These are phyloP conservation scores for Campopleginae sp. DNA, from an alignment of 2,888 invertebrate genomes.

Conservation along the genomic window DNA sequence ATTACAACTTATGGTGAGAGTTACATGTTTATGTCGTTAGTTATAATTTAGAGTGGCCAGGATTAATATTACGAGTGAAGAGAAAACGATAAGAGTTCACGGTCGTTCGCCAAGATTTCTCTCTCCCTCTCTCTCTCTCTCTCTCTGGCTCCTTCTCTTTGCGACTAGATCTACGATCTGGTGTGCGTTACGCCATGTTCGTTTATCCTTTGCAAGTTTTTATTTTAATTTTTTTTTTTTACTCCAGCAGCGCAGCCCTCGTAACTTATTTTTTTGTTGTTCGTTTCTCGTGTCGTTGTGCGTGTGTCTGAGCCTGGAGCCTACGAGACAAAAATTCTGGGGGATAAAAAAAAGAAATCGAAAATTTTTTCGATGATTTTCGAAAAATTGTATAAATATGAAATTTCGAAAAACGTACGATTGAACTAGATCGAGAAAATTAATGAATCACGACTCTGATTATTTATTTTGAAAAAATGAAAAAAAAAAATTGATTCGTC, in stretches of 20 bases:
- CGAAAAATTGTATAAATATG: neutral
- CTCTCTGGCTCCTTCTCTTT: neutral
- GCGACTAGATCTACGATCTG: conserved; percentile 28
- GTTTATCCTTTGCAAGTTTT: conserved; percentile 5
- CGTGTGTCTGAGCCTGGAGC: neutral
- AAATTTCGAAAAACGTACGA: neutral
- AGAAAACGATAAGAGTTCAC: conserved; percentile 52
- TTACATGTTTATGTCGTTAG: conserved; percentile 9
- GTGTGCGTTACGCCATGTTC: conserved; percentile 26
- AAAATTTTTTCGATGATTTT: neutral
- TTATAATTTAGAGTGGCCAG: neutral
- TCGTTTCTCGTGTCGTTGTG: neutral
- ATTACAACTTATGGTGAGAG: neutral
- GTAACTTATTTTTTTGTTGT: neutral
- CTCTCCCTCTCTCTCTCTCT: conserved; percentile 7
- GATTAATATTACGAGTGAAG: conserved; percentile 31
- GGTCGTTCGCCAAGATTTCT: conserved; percentile 61
- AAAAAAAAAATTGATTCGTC: neutral
- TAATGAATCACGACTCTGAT: neutral
- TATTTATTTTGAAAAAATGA: neutral
- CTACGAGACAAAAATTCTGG: too few relatives aligned
- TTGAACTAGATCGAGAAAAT: neutral
- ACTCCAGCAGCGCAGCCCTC: neutral
- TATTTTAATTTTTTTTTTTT: neutral
- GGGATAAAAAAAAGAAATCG: neutral